Evolutionary conservation across 2,113 vertebrate genomes (phyloP).

Genomic region (Tupaia tana): DNA sequence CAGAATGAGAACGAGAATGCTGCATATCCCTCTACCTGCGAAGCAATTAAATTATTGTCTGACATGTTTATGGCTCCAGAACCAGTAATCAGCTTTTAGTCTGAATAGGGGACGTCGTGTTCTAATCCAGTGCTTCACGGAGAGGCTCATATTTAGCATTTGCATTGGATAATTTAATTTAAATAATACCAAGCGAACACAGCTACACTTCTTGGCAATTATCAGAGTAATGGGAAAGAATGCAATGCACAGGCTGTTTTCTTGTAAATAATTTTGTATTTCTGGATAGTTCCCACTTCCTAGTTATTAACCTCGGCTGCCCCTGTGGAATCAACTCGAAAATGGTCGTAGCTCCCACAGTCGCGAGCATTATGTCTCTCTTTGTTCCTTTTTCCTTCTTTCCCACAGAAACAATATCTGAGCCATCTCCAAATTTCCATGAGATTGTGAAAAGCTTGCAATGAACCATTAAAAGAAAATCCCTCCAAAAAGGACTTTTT

Average conservation of each 20-base stretch:
- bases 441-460: conserved; percentile 79
- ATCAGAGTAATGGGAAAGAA: conserved; percentile 59
- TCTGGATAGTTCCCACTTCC: conserved; percentile 55
- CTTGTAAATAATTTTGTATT: conserved; percentile 79
- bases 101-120: conserved; percentile 63
- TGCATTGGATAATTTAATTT: conserved; percentile 87
- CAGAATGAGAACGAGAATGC: conserved; percentile 76
- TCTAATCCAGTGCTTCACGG: conserved; percentile 80
- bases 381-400: conserved; percentile 73
- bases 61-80: conserved; percentile 81
- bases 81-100: conserved; percentile 80
- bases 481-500: conserved; percentile 77
- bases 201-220: conserved; percentile 56
- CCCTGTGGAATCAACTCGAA: conserved; percentile 66
- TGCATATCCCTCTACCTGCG: conserved; percentile 82
- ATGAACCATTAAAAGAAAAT: conserved; percentile 70
- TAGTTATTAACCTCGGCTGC: conserved; percentile 78
- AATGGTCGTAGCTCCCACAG: conserved; percentile 58
- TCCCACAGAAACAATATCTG: conserved; percentile 81
- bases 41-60: conserved; percentile 85
- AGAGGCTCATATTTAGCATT: conserved; percentile 81
- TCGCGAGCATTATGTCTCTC: conserved; percentile 69
- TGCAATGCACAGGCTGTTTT: conserved; percentile 40
- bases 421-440: conserved; percentile 83
- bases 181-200: conserved; percentile 76